Conservation (phyloP, 2,797 vertebrate species). For the Morelia viridis region DNA sequence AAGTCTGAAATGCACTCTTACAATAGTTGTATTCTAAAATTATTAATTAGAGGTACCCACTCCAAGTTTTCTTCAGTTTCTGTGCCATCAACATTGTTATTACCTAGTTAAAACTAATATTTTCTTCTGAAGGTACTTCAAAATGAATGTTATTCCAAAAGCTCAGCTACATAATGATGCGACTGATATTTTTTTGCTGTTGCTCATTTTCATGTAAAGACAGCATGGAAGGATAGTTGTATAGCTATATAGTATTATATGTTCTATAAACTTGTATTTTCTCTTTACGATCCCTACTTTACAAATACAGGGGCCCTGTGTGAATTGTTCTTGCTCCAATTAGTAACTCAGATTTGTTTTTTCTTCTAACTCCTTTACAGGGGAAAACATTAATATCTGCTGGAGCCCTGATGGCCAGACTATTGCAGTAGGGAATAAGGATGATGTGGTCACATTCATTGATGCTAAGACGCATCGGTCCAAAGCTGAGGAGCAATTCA, state of each 20-base stretch:
- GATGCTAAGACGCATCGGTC: conserved; percentile 94
- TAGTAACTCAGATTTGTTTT: conserved; percentile 25
- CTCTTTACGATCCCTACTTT: background rate
- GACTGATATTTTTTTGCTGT: background rate
- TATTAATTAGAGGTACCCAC: background rate
- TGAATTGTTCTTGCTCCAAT: background rate
- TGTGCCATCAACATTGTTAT: background rate
- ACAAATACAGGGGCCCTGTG: background rate
- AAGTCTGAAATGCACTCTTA: background rate
- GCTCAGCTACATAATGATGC: background rate
- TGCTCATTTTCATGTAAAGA: background rate
- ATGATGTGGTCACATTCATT: conserved; percentile 97
- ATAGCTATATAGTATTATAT: background rate
- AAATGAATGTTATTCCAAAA: background rate
- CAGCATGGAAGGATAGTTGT: background rate
- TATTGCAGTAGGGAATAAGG: conserved; percentile 97
- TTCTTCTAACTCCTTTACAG: conserved; percentile 66
- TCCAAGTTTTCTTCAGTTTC: too few relatives aligned
- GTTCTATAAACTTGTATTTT: background rate
- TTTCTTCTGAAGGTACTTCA: background rate
- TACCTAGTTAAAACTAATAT: background rate
- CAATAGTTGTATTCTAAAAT: background rate
- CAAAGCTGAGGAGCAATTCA: conserved; percentile 94
- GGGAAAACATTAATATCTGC: conserved; percentile 98
- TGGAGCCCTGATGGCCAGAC: conserved; percentile 99